Percentiles rank a stretch among this genome's conserved stretches.
These are phyloP conservation scores for Pseudotriccus pelzelni DNA, from an alignment of 2,797 vertebrate species.

Conservation along the genomic window DNA sequence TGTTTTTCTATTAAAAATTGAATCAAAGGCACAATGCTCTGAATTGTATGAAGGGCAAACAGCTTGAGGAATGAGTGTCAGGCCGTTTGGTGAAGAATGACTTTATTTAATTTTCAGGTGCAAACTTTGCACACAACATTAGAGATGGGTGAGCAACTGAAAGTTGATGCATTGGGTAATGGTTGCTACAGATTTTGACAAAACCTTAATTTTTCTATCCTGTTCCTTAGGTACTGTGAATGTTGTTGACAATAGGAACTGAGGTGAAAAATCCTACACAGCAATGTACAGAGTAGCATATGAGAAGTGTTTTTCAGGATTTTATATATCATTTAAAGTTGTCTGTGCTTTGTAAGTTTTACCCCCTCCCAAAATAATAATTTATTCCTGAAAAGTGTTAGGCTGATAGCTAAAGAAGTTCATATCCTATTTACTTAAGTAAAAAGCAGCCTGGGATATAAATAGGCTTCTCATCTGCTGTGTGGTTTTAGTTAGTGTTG, in stretches of 20 bases:
- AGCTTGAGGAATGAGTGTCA: neutral
- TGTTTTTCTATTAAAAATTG: conserved; percentile 37
- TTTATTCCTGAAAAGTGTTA: neutral
- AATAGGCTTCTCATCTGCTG: neutral
- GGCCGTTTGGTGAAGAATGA: neutral
- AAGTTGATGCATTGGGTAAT: neutral
- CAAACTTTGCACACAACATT: neutral
- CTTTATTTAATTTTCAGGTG: neutral
- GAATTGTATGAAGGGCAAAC: neutral
- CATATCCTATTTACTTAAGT: neutral
- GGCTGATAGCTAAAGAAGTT: neutral
- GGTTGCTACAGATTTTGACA: neutral
- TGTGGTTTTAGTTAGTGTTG: neutral
- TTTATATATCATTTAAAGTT: neutral
- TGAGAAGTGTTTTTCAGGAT: neutral
- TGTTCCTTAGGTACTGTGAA: neutral
- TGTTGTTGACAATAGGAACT: neutral
- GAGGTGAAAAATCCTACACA: neutral
- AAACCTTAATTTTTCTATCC: neutral
- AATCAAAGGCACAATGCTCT: neutral
- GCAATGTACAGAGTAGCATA: rapidly evolving
- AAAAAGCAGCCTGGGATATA: neutral
- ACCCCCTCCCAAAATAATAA: neutral
- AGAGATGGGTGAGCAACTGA: neutral
- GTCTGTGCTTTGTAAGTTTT: neutral